Evolutionary conservation across 2,888 invertebrate genomes (phyloP).

Genomic region (Aleiodes alternator): DNA sequence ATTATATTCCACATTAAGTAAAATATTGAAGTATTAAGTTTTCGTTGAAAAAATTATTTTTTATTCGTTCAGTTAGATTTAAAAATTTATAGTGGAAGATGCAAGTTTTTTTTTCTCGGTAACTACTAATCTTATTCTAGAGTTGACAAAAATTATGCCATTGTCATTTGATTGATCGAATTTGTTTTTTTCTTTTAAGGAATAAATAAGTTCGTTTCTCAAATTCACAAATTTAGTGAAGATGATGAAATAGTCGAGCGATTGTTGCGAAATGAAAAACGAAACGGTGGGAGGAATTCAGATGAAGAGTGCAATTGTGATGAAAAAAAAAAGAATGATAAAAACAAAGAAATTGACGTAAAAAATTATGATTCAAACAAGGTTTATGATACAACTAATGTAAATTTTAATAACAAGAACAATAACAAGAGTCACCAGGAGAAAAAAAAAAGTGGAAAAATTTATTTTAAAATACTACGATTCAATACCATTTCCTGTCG

Average conservation of each 20-base stretch:
- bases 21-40: conserved; percentile 66
- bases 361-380: conserved; percentile 1
- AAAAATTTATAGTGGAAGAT: conserved; percentile 26
- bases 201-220: conserved; percentile 6
- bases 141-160: conserved; percentile 14
- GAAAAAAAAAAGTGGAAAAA: not conserved
- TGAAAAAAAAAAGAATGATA: not conserved
- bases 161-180: conserved; percentile 26
- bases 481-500: not conserved
- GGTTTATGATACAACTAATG: conserved; percentile 20
- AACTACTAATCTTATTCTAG: conserved; percentile 26
- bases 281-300: conserved; percentile 1
- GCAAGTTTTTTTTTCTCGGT: conserved; percentile 15
- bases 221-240: conserved; percentile 5
- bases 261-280: not conserved
- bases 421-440: conserved; percentile 29
- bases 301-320: conserved; percentile 23
- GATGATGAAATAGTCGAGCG: not conserved
- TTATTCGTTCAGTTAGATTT: conserved; percentile 15
- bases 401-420: conserved; percentile 26
- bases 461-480: not conserved
- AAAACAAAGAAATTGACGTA: not conserved
- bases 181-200: conserved; percentile 25
- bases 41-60: conserved; percentile 39
- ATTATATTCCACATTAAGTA: conserved; percentile 62